A percentile compares a stretch with the other conserved stretches of the same genome.
Evolutionary conservation across 2,888 invertebrate species (phyloP).

Genomic region (Leptinotarsa haldemani): DNA sequence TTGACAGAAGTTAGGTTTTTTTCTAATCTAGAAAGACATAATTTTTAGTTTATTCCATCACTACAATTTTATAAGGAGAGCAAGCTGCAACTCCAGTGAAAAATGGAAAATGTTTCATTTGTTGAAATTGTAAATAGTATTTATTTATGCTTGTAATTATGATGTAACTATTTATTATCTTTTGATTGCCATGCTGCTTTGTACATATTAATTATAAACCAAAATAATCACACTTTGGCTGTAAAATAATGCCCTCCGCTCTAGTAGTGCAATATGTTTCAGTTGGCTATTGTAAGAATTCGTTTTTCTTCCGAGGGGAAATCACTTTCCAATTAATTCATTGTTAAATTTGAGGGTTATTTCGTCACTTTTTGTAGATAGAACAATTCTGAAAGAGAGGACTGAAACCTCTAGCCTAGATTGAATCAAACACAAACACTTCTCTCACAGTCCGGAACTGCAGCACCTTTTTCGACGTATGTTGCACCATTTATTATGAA

Average conservation of each 20-base stretch:
- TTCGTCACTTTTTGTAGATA: no score
- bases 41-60: slow-evolving; percentile 38
- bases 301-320: neutral
- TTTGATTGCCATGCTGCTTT: slow-evolving; percentile 41
- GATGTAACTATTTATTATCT: slow-evolving; percentile 42
- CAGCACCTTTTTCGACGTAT: no score
- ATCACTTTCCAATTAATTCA: no score
- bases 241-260: slow-evolving; percentile 53
- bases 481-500: no score
- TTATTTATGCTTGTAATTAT: slow-evolving; percentile 30
- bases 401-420: no score
- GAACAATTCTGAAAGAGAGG: no score
- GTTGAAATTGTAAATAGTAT: slow-evolving; percentile 33
- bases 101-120: neutral
- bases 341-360: no score
- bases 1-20: neutral
- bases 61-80: neutral
- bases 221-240: slow-evolving; percentile 50
- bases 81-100: neutral
- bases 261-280: slow-evolving; percentile 53
- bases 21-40: slow-evolving; percentile 38
- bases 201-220: slow-evolving; percentile 41
- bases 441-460: no score
- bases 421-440: no score
- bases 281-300: slow-evolving; percentile 16